A percentile compares a stretch with the other conserved stretches of the same genome.
Evolutionary conservation across 2,797 vertebrate genomes (phyloP).

Genomic region (Varecia variegata): DNA sequence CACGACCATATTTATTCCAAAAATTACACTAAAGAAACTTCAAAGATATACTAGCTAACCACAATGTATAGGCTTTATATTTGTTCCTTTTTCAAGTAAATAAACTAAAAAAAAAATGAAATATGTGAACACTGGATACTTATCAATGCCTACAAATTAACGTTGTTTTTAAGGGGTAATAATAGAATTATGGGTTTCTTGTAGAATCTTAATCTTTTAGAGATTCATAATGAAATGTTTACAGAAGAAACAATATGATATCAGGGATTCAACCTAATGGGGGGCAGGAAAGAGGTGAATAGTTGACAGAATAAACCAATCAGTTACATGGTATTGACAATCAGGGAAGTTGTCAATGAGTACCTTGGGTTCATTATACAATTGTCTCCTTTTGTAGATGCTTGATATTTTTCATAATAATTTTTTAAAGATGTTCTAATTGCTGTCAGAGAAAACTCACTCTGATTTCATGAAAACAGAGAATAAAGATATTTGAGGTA

Average conservation of each 20-base stretch:
- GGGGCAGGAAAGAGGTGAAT: background rate
- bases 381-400: background rate
- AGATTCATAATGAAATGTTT: conserved; percentile 5
- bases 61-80: background rate
- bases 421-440: background rate
- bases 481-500: background rate
- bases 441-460: background rate
- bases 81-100: background rate
- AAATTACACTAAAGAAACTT: background rate
- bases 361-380: background rate
- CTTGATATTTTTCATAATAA: background rate
- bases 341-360: background rate
- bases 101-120: background rate
- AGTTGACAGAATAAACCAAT: background rate
- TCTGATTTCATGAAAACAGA: background rate
- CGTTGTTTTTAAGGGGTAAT: background rate
- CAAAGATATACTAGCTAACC: background rate
- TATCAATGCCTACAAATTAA: background rate
- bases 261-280: background rate
- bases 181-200: background rate
- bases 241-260: background rate
- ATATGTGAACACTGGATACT: background rate
- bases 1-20: background rate
- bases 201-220: background rate
- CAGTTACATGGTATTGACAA: background rate